Base-by-base conservation (phyloP, 2,113 vertebrate genomes). In the Hystrix brachyura region DNA sequence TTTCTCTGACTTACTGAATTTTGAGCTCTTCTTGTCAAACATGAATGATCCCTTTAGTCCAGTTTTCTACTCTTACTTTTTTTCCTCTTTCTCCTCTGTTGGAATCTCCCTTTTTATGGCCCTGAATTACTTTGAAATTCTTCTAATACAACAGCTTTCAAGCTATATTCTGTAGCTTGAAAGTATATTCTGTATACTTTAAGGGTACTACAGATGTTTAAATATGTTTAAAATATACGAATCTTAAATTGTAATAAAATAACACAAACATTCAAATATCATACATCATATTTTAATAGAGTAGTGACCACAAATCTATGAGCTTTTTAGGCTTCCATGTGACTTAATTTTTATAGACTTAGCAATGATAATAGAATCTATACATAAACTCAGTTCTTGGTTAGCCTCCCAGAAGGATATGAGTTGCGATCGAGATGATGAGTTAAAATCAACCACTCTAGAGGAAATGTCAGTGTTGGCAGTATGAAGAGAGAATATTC, bases 71-170 rank as follows among this genome's bases (percentile, higher is more conserved):
- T 83, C 7, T 89, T 79, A 62, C 0, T 92, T 3, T 86, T 79
- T 94, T 53, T 6, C 18, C 25, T 60, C 32, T 91, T 95, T 81
- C 55, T 72, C 11, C 32, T 57, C 18, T 71, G 7, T 69, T 67
- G 9, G 43, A 93, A 55, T 82, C 18, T 67, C 3, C 27, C 5
- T 72, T 71, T 96, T 87, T 71, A 78, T 81, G 38, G 46, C 32
- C 43, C 2, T 91, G 51, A 93, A 48, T 95, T 84, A 55, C 74
- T 93, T 95, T 84, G 19, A 89, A 86, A 60, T 86, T 89, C n/a
- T 12, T 81, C 13, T 78, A 82, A 27, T 79, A 25, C 29, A 60
- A 7, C 95, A 32, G 23, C 76, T 88, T 96, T 87, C 27, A 93
- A 69, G 81, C 62, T 80, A 21, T 59, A 27, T 91, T 93, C n/a